phyloP scores from a whole-genome alignment of 2,113 vertebrate genomes.

The Dromas ardeola region DNA sequence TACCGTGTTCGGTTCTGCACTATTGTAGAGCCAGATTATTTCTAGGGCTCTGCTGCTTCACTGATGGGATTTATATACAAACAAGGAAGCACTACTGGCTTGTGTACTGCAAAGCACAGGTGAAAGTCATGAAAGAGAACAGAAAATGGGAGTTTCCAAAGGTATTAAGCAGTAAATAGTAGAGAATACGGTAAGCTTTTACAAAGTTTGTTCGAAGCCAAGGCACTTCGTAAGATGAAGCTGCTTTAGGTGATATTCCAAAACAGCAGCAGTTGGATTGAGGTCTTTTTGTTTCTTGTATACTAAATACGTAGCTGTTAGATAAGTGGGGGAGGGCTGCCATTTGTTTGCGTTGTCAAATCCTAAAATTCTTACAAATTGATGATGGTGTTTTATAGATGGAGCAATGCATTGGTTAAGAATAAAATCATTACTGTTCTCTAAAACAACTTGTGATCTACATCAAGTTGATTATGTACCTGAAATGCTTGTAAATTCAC shows the following conservation, averaged over 20 bases:
- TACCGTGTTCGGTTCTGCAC: fast-evolving
- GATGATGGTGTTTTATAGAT: not conserved
- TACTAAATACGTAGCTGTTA: not conserved
- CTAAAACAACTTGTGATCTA: not conserved
- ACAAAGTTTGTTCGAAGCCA: not conserved
- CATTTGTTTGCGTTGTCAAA: not conserved
- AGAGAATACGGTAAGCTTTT: not conserved
- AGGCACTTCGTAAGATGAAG: not conserved
- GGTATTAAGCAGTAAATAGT: not conserved
- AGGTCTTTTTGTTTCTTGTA: not conserved
- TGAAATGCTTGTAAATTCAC: not conserved
- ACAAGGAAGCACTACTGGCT: not conserved
- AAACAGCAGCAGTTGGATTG: not conserved
- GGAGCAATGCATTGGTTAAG: not conserved
- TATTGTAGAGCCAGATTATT: not conserved
- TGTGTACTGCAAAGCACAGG: not conserved
- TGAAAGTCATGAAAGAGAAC: not conserved
- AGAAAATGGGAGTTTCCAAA: not conserved
- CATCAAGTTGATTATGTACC: not conserved
- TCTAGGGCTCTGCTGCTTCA: not conserved
- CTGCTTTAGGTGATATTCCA: not conserved
- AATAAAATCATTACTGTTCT: not conserved
- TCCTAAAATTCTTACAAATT: not conserved
- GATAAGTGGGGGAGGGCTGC: not conserved
- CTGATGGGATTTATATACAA: not conserved